A percentile compares a stretch with the other conserved stretches of the same genome.
Evolutionary conservation across 1,140 invertebrate species (phyloP).

Genomic region (Drosophila athabasca): DNA sequence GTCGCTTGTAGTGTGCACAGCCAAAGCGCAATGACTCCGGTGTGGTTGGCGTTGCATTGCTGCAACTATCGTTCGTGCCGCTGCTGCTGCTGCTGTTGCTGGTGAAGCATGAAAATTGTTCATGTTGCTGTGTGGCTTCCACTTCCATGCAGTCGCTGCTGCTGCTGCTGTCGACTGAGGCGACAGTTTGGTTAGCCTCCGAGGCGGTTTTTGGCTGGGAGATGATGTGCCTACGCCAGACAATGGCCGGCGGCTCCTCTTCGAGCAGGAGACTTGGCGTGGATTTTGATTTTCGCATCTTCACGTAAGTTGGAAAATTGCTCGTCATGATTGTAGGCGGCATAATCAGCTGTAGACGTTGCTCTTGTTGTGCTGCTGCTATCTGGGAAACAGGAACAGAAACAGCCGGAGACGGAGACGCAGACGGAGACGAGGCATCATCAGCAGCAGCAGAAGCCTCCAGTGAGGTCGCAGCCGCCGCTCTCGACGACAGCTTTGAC

Average conservation of each 20-base stretch:
- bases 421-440: constrained; percentile 5
- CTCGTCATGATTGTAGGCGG: constrained; percentile 40
- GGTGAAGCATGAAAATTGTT: constrained; percentile 30
- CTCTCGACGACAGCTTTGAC: constrained; percentile 47
- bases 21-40: constrained; percentile 84
- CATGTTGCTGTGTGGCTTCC: constrained; percentile 19
- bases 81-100: constrained; percentile 3
- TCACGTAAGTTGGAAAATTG: constrained; percentile 15
- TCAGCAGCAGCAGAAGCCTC: constrained; percentile 40
- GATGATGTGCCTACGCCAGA: constrained; percentile 4
- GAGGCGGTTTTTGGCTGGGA: constrained; percentile 19
- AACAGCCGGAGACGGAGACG: constrained; percentile 7
- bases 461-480: constrained; percentile 43
- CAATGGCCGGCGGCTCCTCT: constrained; percentile 21
- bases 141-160: too few species aligned
- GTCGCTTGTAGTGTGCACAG: constrained; percentile 91
- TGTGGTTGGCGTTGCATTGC: constrained; percentile 48
- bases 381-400: constrained; percentile 19
- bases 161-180: not conserved
- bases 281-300: constrained; percentile 70
- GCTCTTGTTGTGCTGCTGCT: constrained; percentile 36
- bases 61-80: constrained; percentile 18
- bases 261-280: constrained; percentile 56
- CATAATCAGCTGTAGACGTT: constrained; percentile 44
- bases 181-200: constrained; percentile 50